A percentile compares a stretch with the other conserved stretches of the same genome.
Conservation (phyloP, 1,140 invertebrate genomes). For the Belonocnema kinseyi region DNA sequence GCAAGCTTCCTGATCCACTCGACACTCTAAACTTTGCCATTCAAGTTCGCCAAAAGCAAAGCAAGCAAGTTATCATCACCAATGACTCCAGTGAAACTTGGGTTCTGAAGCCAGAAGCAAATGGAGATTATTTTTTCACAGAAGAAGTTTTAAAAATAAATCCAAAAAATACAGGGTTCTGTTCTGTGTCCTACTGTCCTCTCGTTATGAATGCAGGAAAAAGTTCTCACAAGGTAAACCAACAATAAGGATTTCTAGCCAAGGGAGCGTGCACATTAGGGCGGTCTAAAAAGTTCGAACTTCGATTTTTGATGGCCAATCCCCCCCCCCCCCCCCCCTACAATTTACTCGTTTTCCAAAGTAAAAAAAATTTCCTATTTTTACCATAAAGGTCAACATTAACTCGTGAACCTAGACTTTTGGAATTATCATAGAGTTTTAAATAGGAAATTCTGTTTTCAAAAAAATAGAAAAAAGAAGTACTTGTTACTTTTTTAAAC, state of each 20-base stretch:
- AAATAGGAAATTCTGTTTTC: too few species aligned
- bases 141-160: conserved; percentile 49
- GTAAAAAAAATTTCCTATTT: too few species aligned
- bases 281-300: too few species aligned
- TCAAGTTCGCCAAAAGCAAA: conserved; percentile 59
- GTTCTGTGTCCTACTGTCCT: conserved; percentile 59
- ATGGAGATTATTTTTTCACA: conserved; percentile 63
- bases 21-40: conserved; percentile 61
- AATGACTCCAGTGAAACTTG: conserved; percentile 63
- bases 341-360: too few species aligned
- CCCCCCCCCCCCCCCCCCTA: too few species aligned
- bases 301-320: neutral
- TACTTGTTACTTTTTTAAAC: too few species aligned
- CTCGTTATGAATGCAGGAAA: conserved; percentile 49
- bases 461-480: too few species aligned
- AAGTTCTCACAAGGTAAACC: conserved; percentile 49
- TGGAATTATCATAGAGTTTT: too few species aligned
- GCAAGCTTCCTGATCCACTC: conserved; percentile 64
- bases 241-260: neutral
- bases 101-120: conserved; percentile 60
- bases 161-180: conserved; percentile 45
- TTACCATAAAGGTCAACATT: too few species aligned
- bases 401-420: too few species aligned
- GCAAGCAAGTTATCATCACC: conserved; percentile 54
- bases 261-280: neutral